Percentiles rank a stretch among this genome's conserved stretches.
phyloP scores from a whole-genome alignment of 2,888 invertebrate species.

The Chrysina gloriosa region DNA sequence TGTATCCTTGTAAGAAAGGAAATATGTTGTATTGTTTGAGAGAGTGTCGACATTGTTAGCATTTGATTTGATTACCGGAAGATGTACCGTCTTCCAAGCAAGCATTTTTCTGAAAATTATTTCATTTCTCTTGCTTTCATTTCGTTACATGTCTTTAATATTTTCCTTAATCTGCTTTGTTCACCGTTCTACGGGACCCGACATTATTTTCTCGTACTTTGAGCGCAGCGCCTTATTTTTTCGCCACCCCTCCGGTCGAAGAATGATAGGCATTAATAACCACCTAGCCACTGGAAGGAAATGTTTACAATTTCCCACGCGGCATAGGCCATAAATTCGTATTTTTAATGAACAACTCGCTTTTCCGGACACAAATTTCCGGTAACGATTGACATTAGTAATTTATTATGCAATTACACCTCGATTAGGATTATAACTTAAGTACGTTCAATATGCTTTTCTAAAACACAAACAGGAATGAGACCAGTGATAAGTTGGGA shows the following conservation, averaged over 20 bases:
- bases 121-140: slow-evolving; percentile 4
- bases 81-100: background rate
- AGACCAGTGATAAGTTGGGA: slow-evolving; percentile 4
- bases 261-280: slow-evolving; percentile 16
- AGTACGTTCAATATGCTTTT: background rate
- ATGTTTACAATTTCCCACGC: slow-evolving; percentile 26
- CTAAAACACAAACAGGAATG: background rate
- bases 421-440: background rate
- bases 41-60: too few relatives aligned
- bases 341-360: background rate
- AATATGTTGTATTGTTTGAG: too few relatives aligned
- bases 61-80: background rate
- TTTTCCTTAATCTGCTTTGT: slow-evolving; percentile 12
- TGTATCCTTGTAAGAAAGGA: too few relatives aligned
- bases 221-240: background rate
- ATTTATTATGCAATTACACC: slow-evolving; percentile 17
- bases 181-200: slow-evolving; percentile 1
- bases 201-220: slow-evolving; percentile 18
- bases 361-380: background rate
- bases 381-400: background rate
- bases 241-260: slow-evolving; percentile 3
- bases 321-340: slow-evolving; percentile 9
- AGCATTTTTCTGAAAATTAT: slow-evolving; percentile 9
- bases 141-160: slow-evolving; percentile 6
- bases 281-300: slow-evolving; percentile 12